A percentile compares a stretch with the other conserved stretches of the same genome.
Evolutionary conservation across 2,888 invertebrate species (phyloP).

Genomic region (Drosophila antonietae): DNA sequence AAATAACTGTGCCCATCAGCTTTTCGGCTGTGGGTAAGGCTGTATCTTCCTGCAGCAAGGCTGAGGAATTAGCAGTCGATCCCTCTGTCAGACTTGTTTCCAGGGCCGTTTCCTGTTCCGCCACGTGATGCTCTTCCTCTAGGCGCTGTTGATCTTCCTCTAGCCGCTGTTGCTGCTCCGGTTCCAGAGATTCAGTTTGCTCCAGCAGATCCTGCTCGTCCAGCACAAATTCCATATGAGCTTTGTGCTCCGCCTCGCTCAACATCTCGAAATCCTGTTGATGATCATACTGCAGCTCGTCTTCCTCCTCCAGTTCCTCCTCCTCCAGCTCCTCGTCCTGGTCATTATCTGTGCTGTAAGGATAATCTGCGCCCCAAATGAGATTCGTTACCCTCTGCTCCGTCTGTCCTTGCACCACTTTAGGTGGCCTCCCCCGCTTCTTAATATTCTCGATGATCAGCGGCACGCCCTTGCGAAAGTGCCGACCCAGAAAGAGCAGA

Average conservation of each 20-base stretch:
- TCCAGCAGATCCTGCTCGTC: conserved; percentile 36
- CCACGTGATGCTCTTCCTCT: too few species aligned
- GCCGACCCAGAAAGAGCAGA: conserved; percentile 71
- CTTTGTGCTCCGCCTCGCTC: conserved; percentile 49
- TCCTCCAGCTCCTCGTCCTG: conserved; percentile 64
- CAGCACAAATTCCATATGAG: conserved; percentile 49
- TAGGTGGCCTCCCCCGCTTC: conserved; percentile 67
- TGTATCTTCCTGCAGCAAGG: neutral
- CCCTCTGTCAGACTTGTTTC: neutral
- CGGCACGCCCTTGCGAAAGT: conserved; percentile 78
- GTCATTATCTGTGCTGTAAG: conserved; percentile 62
- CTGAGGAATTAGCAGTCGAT: conserved; percentile 3
- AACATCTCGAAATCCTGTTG: conserved; percentile 55
- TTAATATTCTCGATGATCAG: conserved; percentile 66
- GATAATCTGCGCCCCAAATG: conserved; percentile 76
- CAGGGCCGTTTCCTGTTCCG: neutral
- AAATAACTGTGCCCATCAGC: conserved; percentile 68
- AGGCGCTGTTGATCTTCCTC: neutral
- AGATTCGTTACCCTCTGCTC: conserved; percentile 28
- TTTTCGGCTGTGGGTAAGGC: conserved; percentile 60
- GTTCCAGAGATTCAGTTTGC: conserved; percentile 24
- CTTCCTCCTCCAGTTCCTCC: conserved; percentile 42
- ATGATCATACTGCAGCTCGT: conserved; percentile 57
- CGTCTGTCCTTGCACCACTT: conserved; percentile 12
- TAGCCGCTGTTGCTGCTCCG: conserved; percentile 29